A percentile compares a stretch with the other conserved stretches of the same genome.
Evolutionary conservation across 2,888 invertebrate genomes (phyloP).

Genomic region (Thymelicus acteon): DNA sequence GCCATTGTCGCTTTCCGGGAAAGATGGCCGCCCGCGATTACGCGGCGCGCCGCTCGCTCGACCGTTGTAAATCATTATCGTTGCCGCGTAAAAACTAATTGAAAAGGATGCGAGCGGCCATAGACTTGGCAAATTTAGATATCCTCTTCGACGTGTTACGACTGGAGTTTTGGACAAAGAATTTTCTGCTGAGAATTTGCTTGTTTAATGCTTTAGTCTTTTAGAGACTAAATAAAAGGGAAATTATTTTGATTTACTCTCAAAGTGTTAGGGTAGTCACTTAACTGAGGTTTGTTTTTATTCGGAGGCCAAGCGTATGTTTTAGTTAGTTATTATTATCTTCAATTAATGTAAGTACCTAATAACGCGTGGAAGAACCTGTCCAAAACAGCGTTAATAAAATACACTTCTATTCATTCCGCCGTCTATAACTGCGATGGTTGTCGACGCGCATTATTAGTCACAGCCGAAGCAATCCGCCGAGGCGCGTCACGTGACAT

Average conservation of each 20-base stretch:
- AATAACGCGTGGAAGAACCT: too few species aligned
- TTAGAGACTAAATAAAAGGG: too few species aligned
- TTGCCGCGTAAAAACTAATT: slow-evolving; percentile 75
- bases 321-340: too few species aligned
- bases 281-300: too few species aligned
- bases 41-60: slow-evolving; percentile 49
- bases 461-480: slow-evolving; percentile 19
- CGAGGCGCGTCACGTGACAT: slow-evolving; percentile 24
- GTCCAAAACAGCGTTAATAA: too few species aligned
- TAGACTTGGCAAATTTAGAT: slow-evolving; percentile 26
- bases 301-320: too few species aligned
- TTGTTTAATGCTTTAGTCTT: too few species aligned
- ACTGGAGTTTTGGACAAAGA: too few species aligned
- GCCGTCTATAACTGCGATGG: slow-evolving; percentile 12
- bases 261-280: too few species aligned
- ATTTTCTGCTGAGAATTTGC: too few species aligned
- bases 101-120: slow-evolving; percentile 61
- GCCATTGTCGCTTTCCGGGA: slow-evolving; percentile 76
- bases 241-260: too few species aligned
- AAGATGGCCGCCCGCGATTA: slow-evolving; percentile 63
- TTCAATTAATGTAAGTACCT: too few species aligned
- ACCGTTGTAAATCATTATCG: slow-evolving; percentile 72
- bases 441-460: slow-evolving; percentile 35
- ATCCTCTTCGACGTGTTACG: not conserved
- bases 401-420: slow-evolving; percentile 4